phyloP scores from a whole-genome alignment of 1,140 invertebrate species.

The Drosophila mayri region DNA sequence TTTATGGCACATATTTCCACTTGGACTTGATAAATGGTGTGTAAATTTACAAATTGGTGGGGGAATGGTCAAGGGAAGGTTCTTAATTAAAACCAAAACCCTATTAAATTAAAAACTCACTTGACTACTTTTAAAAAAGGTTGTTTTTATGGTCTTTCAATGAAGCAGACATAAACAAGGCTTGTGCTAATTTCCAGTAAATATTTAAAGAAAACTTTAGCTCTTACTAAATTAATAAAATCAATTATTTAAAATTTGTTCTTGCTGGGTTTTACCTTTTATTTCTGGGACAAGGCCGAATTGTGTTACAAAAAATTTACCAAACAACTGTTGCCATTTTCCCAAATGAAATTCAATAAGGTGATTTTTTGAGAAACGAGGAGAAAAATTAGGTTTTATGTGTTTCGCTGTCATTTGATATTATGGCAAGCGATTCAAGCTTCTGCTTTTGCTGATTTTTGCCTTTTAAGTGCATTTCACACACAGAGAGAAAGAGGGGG shows the following conservation, averaged over 20 bases:
- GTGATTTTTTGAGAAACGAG: background rate
- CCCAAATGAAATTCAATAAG: background rate
- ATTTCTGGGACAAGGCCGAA: background rate
- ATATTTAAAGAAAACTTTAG: slow-evolving; percentile 6
- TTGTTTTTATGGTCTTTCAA: too few relatives aligned
- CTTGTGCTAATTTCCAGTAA: slow-evolving; percentile 4
- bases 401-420: slow-evolving; percentile 53
- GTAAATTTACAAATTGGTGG: background rate
- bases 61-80: background rate
- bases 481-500: background rate
- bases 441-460: slow-evolving; percentile 22
- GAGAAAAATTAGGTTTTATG: background rate
- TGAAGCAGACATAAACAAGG: background rate
- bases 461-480: slow-evolving; percentile 45
- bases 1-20: slow-evolving; percentile 17
- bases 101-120: slow-evolving; percentile 23
- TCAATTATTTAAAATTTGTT: background rate
- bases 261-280: background rate
- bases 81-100: slow-evolving; percentile 8
- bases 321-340: slow-evolving; percentile 4
- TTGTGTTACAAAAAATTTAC: background rate
- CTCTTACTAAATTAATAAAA: background rate
- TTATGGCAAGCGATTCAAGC: slow-evolving; percentile 40
- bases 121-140: slow-evolving; percentile 29
- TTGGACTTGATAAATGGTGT: slow-evolving; percentile 13